Base-by-base conservation (phyloP, 2,797 vertebrate species). In the Botia kubotai region DNA sequence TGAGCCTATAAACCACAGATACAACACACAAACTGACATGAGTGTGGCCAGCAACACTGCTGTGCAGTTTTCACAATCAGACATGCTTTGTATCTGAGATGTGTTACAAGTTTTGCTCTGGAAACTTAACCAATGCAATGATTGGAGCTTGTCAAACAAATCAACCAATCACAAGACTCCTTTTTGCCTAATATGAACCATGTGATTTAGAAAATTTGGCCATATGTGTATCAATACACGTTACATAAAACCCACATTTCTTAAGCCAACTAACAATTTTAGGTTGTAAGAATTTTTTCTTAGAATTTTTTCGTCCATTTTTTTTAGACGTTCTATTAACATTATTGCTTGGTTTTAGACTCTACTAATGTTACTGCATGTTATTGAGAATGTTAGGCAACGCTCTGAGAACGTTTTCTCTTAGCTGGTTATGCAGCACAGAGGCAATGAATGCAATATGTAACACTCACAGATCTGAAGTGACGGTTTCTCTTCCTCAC, bases 401-500 rank as follows among this genome's bases (percentile, higher is more conserved):
- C 3, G 33, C 4, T 33, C 33, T 33, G 33, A 33, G 33, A 33
- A 33, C 33, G 33, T 33, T 33, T 5, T 33, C 33, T 33, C 3
- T 33, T 33, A 33, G 33, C 33, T 3, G 33, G 33, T 33, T 33
- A 33, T 57, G 60, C 16, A 39, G 46, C 16, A 46, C 67, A 79
- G 58, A 75, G 14, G 62, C 57, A 72, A 14, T n/a, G 46, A 50
- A 81, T 57, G 14, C 62, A 89, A 88, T 68, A 84, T 65, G 86
- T 77, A 79, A 72, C 43, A 58, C 71, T 73, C 26, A 66, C 83
- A 87, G 84, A 89, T 88, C 81, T 87, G 72, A 80, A 77, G 48
- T 65, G 86, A 89, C 86, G 86, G 2, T 48, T 84, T 89, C 89
- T 90, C 69, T 52, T 62, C 53, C 67, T 75, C 48, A 73, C 71